These are phyloP conservation scores for Hecatera dysodea DNA, from an alignment of 2,888 invertebrate species.

Conservation along the genomic window DNA sequence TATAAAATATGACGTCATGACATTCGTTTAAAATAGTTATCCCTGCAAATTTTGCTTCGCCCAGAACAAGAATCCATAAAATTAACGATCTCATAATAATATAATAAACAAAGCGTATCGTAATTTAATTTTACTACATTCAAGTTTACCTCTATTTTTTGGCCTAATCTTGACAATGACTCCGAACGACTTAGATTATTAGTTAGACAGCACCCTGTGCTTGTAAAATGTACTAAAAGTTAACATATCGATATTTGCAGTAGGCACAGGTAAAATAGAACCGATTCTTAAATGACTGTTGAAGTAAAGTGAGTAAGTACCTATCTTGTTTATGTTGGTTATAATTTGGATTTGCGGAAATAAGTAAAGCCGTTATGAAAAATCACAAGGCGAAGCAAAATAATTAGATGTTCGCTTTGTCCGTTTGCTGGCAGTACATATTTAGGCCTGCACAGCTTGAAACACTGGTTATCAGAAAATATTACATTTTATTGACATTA, in stretches of 20 bases:
- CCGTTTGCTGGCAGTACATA: neutral
- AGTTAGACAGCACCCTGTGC: neutral
- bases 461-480: neutral
- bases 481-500: conserved; percentile 14
- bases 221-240: neutral
- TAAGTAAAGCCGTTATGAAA: conserved; percentile 1
- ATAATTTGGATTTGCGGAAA: conserved; percentile 4
- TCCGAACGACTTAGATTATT: neutral
- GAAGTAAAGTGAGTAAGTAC: neutral
- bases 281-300: neutral
- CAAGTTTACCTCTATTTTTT: neutral
- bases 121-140: neutral
- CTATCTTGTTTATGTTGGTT: neutral
- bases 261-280: neutral
- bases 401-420: neutral
- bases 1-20: conserved; percentile 7
- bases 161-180: neutral
- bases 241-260: neutral
- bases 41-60: conserved; percentile 5
- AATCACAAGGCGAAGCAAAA: neutral
- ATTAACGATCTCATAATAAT: conserved; percentile 8
- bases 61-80: conserved; percentile 36
- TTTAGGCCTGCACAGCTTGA: neutral
- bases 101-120: conserved; percentile 20
- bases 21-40: conserved; percentile 23